phyloP scores from a whole-genome alignment of 2,113 vertebrate genomes.

The Myodes glareolus region DNA sequence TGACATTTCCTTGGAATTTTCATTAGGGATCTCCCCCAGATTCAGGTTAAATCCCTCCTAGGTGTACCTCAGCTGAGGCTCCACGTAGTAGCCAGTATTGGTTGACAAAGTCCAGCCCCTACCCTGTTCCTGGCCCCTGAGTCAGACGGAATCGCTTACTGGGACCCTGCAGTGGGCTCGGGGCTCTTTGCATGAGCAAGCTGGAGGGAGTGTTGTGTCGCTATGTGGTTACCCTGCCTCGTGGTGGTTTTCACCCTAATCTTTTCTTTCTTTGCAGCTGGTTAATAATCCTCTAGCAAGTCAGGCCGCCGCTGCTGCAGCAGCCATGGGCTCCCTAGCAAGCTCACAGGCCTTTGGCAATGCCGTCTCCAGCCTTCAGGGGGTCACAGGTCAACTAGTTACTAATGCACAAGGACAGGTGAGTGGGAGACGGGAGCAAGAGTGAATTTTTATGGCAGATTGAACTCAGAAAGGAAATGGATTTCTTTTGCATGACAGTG shows the following conservation, averaged over 20 bases:
- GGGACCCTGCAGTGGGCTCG: not conserved
- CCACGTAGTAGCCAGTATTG: not conserved
- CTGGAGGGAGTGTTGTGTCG: slow-evolving; percentile 23
- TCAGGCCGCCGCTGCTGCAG: slow-evolving; percentile 94
- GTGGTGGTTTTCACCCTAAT: slow-evolving; percentile 70
- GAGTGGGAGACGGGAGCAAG: slow-evolving; percentile 86
- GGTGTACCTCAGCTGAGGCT: not conserved
- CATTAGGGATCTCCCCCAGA: not conserved
- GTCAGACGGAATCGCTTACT: not conserved
- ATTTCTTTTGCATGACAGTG: slow-evolving; percentile 84
- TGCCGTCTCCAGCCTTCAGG: slow-evolving; percentile 96
- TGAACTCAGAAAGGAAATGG: slow-evolving; percentile 83
- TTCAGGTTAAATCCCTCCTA: not conserved
- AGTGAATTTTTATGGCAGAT: slow-evolving; percentile 84
- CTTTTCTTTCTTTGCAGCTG: slow-evolving; percentile 90
- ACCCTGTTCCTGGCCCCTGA: not conserved
- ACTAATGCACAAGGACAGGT: slow-evolving; percentile 99
- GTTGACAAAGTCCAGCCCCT: not conserved
- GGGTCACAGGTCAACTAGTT: slow-evolving; percentile 97
- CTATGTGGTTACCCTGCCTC: slow-evolving; percentile 45
- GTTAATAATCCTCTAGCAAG: slow-evolving; percentile 96
- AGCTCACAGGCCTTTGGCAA: slow-evolving; percentile 97
- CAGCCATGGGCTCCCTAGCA: slow-evolving; percentile 96
- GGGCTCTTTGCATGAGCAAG: slow-evolving; percentile 63
- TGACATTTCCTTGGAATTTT: not conserved